Evolutionary conservation across 2,797 vertebrate species (phyloP), one percentile per base, ranked within the genome.

Genomic region (Schizothorax lantsangensis): DNA sequence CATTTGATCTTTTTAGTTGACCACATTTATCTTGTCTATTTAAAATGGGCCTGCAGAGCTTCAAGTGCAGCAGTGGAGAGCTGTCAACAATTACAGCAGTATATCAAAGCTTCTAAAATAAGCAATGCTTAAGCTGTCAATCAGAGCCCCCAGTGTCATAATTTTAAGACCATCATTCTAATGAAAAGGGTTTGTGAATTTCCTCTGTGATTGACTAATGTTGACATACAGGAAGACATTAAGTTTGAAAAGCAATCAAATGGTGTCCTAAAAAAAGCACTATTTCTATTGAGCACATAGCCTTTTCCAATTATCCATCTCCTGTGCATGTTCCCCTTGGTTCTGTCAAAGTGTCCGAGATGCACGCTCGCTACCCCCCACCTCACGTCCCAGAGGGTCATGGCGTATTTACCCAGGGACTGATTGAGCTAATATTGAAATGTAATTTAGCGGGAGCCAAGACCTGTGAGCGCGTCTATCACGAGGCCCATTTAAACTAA

Each of bases 341-440:
- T 81, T 80, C 66, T 62, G 84, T 74, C 68, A 86, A 74, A 81
- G 69, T 3, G 33, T 38, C 68, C 21, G 0, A 62, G 40, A 49
- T 15, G 21, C 54, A 52, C 6, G 4, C 57, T 36, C 30, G 7
- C 68, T 30, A 64, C 40, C 78, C 62, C n/a, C 80, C n/a, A 38
- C 62, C 57, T 66, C 33, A 26, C 17, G n/a, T 68, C 85, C 79
- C 85, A 47, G 59, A 69, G 81, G 79, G 86, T 45, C 80, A 66
- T 66, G 78, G 23, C 17, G 30, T 88, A 86, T 88, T 88, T 88
- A 86, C 79, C 87, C 74, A 66, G 66, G 80, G 87, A 88, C 81
- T 83, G 79, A 88, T 79, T 86, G 84, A 86, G 84, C 84, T 86
- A 88, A 88, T 88, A 86, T 86, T 86, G 87, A 86, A 86, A 86